A percentile compares a stretch with the other conserved stretches of the same genome.
phyloP scores from a whole-genome alignment of 2,888 invertebrate genomes.

The Dastarcus helophoroides region DNA sequence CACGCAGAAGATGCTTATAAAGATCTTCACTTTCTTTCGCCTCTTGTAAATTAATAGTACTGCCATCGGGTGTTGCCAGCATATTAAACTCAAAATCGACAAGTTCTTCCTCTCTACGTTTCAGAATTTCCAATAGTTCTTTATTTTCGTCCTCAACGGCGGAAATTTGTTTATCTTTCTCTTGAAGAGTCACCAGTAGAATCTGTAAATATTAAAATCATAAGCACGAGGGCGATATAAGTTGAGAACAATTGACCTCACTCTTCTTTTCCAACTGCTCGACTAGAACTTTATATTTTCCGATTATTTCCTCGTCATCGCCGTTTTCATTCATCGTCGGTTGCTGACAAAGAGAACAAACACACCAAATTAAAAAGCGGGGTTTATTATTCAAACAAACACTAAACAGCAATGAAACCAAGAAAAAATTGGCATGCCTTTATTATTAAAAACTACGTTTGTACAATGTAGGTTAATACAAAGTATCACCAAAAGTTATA shows the following conservation, averaged over 20 bases:
- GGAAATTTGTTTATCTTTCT: slow-evolving; percentile 33
- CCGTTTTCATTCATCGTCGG: slow-evolving; percentile 19
- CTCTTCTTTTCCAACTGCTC: slow-evolving; percentile 33
- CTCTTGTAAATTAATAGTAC: slow-evolving; percentile 1
- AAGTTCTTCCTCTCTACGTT: slow-evolving; percentile 30
- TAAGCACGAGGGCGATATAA: too few relatives aligned
- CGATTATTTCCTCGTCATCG: slow-evolving; percentile 23
- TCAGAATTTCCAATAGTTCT: slow-evolving; percentile 22
- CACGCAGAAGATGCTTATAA: slow-evolving; percentile 11
- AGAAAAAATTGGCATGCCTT: slow-evolving; percentile 26
- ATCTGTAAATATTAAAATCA: slow-evolving; percentile 31
- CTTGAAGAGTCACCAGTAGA: slow-evolving; percentile 28
- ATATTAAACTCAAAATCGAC: slow-evolving; percentile 34
- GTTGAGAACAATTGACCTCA: slow-evolving; percentile 29
- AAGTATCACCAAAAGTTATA: too few relatives aligned
- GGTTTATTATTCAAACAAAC: too few relatives aligned
- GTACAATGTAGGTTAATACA: too few relatives aligned
- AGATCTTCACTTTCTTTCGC: slow-evolving; percentile 4
- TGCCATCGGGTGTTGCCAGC: slow-evolving; percentile 11
- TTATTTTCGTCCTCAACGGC: slow-evolving; percentile 24
- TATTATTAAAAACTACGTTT: slow-evolving; percentile 15
- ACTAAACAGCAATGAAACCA: slow-evolving; percentile 15
- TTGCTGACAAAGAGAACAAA: slow-evolving; percentile 19
- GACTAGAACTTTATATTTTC: slow-evolving; percentile 30
- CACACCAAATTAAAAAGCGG: slow-evolving; percentile 14